A percentile compares a stretch with the other conserved stretches of the same genome.
phyloP scores from a whole-genome alignment of 1,140 invertebrate species.

The Drosophila albomicans region DNA sequence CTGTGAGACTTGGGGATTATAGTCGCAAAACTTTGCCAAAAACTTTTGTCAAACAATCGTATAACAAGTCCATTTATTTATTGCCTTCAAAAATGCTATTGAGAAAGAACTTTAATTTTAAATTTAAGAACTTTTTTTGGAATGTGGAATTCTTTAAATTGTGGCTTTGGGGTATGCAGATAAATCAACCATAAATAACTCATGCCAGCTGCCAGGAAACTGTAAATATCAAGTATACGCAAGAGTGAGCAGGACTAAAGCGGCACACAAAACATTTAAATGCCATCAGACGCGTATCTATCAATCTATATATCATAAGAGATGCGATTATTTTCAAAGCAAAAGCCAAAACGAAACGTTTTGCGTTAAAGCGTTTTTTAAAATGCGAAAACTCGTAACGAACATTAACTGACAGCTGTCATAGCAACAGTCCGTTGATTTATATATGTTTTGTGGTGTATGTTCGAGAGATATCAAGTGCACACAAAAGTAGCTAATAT shows the following conservation, averaged over 20 bases:
- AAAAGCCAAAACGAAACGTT: not conserved
- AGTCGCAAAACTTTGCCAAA: conserved; percentile 6
- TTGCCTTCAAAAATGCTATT: not conserved
- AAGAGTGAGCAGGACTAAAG: conserved; percentile 14
- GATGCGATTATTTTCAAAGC: conserved; percentile 6
- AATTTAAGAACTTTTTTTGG: not conserved
- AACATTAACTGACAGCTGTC: conserved; percentile 53
- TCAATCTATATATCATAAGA: conserved; percentile 25
- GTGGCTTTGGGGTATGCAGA: not conserved
- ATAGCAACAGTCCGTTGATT: conserved; percentile 34
- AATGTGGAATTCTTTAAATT: not conserved
- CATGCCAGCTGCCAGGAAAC: not conserved
- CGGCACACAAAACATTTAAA: conserved; percentile 18
- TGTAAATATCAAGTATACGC: conserved; percentile 39
- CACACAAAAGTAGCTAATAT: conserved; percentile 63
- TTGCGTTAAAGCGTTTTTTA: not conserved
- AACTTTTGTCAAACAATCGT: not conserved
- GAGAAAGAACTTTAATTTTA: not conserved
- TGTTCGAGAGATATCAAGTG: conserved; percentile 20
- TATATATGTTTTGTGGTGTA: conserved; percentile 11
- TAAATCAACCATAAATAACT: conserved; percentile 31
- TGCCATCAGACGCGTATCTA: conserved; percentile 19
- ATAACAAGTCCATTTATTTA: not conserved
- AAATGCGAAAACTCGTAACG: conserved; percentile 15
- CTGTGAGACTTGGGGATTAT: conserved; percentile 1